Evolutionary conservation across 2,797 vertebrate species (phyloP).

Genomic region (Botia kubotai): DNA sequence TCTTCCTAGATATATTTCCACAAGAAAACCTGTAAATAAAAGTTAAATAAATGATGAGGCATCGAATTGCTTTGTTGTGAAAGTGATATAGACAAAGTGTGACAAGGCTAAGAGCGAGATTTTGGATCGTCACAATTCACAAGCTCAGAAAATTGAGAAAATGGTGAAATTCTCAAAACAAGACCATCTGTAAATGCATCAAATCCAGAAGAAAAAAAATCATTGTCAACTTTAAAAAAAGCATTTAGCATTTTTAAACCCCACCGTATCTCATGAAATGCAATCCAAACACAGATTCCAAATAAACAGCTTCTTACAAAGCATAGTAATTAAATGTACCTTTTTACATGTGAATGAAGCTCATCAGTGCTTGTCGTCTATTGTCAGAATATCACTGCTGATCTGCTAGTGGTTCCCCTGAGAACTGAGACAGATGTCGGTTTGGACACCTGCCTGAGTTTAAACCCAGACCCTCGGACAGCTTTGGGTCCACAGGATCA

Average conservation of each 20-base stretch:
- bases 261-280: background rate
- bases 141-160: background rate
- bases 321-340: conserved; percentile 67
- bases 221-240: background rate
- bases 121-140: background rate
- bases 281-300: background rate
- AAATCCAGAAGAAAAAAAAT: background rate
- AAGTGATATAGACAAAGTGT: conserved; percentile 16
- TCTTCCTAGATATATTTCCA: conserved; percentile 68
- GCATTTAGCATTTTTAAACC: background rate
- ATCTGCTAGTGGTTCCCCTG: conserved; percentile 72
- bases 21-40: conserved; percentile 71
- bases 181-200: background rate
- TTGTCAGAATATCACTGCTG: conserved; percentile 68
- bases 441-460: conserved; percentile 73
- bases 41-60: conserved; percentile 71
- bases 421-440: conserved; percentile 78
- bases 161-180: background rate
- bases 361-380: conserved; percentile 62
- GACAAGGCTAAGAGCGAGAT: conserved; percentile 7
- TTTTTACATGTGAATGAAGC: conserved; percentile 65
- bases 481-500: conserved; percentile 52
- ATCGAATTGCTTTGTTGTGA: conserved; percentile 57
- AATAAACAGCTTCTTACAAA: conserved; percentile 2
- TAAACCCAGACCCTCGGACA: conserved; percentile 48